phyloP scores from a whole-genome alignment of 2,113 vertebrate genomes.

The Callocephalon fimbriatum region DNA sequence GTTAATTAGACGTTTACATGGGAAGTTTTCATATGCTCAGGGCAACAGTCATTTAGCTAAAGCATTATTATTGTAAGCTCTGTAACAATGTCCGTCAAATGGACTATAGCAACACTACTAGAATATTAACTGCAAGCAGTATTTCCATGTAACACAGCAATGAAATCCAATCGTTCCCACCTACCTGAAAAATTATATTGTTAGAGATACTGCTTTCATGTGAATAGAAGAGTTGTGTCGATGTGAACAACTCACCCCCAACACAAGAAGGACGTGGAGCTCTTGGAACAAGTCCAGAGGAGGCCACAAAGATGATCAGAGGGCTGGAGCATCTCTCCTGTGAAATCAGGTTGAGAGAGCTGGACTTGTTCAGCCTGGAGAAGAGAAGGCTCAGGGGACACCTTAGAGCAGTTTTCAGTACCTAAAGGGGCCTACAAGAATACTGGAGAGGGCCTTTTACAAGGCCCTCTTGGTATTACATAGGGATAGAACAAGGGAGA shows the following conservation, averaged over 20 bases:
- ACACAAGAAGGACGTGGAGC: background rate
- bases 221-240: background rate
- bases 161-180: background rate
- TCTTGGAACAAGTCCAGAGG: background rate
- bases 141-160: background rate
- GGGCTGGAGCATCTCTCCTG: background rate
- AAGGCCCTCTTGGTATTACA: no score
- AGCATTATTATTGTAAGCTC: background rate
- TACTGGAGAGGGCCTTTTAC: background rate
- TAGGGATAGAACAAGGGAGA: background rate
- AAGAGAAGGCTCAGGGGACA: background rate
- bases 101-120: background rate
- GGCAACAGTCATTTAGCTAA: background rate
- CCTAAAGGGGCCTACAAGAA: background rate
- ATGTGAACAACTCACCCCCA: background rate
- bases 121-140: background rate
- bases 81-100: slow-evolving; percentile 1
- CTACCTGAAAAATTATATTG: background rate
- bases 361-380: background rate
- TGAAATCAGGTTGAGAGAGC: background rate
- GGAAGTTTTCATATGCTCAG: background rate
- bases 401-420: background rate
- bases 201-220: background rate
- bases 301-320: background rate
- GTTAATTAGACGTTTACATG: slow-evolving; percentile 61